These are phyloP conservation scores for Xestia sexstrigata DNA, from an alignment of 2,888 invertebrate species.

Conservation along the genomic window DNA sequence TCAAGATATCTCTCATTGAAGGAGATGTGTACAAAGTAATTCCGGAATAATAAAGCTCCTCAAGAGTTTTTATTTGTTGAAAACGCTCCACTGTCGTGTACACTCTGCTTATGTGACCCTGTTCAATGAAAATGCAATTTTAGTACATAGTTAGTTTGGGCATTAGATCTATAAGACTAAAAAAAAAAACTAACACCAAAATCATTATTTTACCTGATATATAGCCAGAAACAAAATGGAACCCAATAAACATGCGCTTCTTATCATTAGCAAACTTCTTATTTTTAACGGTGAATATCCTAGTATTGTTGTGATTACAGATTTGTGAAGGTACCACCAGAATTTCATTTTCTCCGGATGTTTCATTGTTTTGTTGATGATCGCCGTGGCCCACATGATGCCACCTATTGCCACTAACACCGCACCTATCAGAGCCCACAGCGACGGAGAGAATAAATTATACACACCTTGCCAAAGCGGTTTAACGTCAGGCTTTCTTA, in stretches of 20 bases:
- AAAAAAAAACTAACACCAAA: neutral
- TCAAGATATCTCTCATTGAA: constrained; percentile 66
- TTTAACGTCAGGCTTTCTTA: constrained; percentile 67
- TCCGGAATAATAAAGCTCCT: constrained; percentile 65
- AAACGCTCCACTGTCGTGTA: constrained; percentile 73
- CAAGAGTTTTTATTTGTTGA: constrained; percentile 66
- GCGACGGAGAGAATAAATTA: constrained; percentile 47
- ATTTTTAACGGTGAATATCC: constrained; percentile 70
- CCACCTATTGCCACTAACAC: constrained; percentile 60
- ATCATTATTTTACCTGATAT: constrained; percentile 73
- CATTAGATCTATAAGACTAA: neutral
- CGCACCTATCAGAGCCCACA: constrained; percentile 58
- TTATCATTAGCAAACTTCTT: constrained; percentile 65
- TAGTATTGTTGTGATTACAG: constrained; percentile 65
- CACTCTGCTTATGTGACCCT: constrained; percentile 77
- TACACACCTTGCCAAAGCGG: constrained; percentile 76
- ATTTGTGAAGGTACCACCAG: constrained; percentile 64
- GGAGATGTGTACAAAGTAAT: constrained; percentile 68
- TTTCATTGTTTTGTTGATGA: constrained; percentile 48
- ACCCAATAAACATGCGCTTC: constrained; percentile 69
- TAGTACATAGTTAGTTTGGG: neutral
- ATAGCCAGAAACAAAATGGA: constrained; percentile 73
- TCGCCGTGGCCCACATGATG: constrained; percentile 67
- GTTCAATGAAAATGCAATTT: constrained; percentile 4
- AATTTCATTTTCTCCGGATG: constrained; percentile 40